Conservation (phyloP, 1,140 invertebrate genomes). For the Drosophila setifemur region DNA sequence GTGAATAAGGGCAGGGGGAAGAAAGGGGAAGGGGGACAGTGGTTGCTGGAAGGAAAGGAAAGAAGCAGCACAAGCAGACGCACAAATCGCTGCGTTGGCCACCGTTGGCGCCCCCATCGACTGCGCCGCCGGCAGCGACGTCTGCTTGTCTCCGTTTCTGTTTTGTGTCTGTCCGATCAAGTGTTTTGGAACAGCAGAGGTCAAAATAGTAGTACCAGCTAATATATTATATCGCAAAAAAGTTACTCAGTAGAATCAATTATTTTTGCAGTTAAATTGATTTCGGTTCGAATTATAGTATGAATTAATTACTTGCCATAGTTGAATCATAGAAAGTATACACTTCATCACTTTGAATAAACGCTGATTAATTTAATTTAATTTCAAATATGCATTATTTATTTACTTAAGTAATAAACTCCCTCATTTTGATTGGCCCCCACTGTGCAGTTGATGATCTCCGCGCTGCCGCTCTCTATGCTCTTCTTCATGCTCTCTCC, state of each 20-base stretch:
- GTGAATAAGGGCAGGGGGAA: neutral
- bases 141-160: constrained; percentile 3
- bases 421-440: too few species aligned
- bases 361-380: too few species aligned
- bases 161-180: constrained; percentile 15
- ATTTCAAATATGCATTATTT: too few species aligned
- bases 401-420: too few species aligned
- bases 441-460: neutral
- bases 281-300: too few species aligned
- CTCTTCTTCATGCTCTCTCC: neutral
- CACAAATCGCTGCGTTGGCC: constrained; percentile 43
- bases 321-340: too few species aligned
- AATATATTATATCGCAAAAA: too few species aligned
- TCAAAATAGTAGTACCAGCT: neutral
- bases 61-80: neutral
- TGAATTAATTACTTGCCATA: neutral
- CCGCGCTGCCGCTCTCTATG: neutral
- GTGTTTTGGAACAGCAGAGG: neutral
- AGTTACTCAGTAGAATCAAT: too few species aligned
- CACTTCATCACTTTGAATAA: too few species aligned
- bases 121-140: neutral
- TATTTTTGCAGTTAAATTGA: too few species aligned
- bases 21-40: neutral
- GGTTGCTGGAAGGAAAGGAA: neutral
- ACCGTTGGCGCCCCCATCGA: constrained; percentile 19